Evolutionary conservation across 2,888 invertebrate genomes (phyloP), one percentile per base, ranked within the genome.

Genomic region (Xestia sexstrigata): DNA sequence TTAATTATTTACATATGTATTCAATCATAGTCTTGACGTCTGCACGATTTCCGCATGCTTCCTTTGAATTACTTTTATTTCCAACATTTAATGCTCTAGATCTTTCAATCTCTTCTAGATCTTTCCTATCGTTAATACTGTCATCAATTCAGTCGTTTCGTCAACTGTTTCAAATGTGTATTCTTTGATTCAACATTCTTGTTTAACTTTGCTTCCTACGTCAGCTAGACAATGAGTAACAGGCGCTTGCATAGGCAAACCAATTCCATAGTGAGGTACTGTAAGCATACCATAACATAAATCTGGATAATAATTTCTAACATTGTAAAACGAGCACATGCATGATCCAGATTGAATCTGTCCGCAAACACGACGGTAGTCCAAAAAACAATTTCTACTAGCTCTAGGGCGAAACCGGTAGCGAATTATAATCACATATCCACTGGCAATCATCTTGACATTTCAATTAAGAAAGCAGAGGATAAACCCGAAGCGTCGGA

Each of bases 391-490:
- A 81, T 85, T 67, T 84, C 74, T 76, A 72, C 70, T 81, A 67
- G 74, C 87, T 81, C 60, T 26, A 83, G 74, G 83, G 84, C 52
- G 60, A 87, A 87, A 89, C 91, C 90, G 88, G 91, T 90, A 91
- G 91, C 87, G 71, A 89, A 90, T 90, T 88, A 87, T 90, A 91
- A 90, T 86, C 87, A 89, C 88, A 88, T 89, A 90, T 89, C 88
- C 87, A 88, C 86, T 87, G 83, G 87, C 89, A 84, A 87, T 86
- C 89, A 88, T 89, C 88, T 86, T 87, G 91, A 91, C 90, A 85
- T 92, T 92, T 92, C 92, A 92, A 92, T 92, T 92, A 91, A 85
- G 83, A 77, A 78, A 85, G 77, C 76, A 74, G 65, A 78, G 80
- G 76, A 84, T 84, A 83, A 75, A 85, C 75, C 85, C 78, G 74